Percentiles rank a stretch among this genome's conserved stretches.
Conservation (phyloP, 2,797 vertebrate species). For the Echiichthys vipera region DNA sequence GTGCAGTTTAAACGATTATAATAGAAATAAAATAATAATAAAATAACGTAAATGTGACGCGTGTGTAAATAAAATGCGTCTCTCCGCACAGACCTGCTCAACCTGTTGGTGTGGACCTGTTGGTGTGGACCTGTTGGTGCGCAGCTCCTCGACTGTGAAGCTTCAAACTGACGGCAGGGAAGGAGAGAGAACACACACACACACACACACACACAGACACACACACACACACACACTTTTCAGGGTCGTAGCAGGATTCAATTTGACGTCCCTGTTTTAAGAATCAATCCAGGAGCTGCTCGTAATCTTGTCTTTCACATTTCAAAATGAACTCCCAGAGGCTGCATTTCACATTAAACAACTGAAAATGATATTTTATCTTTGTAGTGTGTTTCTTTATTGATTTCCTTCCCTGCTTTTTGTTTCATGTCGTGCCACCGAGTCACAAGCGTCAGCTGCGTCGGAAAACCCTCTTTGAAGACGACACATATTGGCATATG, state of each 20-base stretch:
- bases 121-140: no score
- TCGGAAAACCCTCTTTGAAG: constrained; percentile 46
- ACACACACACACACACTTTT: not conserved
- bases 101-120: no score
- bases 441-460: not conserved
- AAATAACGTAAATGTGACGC: no score
- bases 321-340: not conserved
- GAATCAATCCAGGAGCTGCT: constrained; percentile 4
- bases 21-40: no score
- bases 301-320: not conserved
- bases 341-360: not conserved
- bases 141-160: no score
- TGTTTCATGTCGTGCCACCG: not conserved
- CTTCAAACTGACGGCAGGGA: no score
- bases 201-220: accelerated
- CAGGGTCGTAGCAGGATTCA: constrained; percentile 2
- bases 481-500: constrained; percentile 49
- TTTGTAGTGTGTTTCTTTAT: constrained; percentile 1
- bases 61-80: no score
- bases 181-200: no score
- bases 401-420: constrained; percentile 25
- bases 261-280: not conserved
- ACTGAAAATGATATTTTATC: not conserved
- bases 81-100: no score
- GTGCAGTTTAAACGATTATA: no score